These are phyloP conservation scores for Muraenolepis orangiensis DNA, from an alignment of 2,797 vertebrate species.

Conservation along the genomic window DNA sequence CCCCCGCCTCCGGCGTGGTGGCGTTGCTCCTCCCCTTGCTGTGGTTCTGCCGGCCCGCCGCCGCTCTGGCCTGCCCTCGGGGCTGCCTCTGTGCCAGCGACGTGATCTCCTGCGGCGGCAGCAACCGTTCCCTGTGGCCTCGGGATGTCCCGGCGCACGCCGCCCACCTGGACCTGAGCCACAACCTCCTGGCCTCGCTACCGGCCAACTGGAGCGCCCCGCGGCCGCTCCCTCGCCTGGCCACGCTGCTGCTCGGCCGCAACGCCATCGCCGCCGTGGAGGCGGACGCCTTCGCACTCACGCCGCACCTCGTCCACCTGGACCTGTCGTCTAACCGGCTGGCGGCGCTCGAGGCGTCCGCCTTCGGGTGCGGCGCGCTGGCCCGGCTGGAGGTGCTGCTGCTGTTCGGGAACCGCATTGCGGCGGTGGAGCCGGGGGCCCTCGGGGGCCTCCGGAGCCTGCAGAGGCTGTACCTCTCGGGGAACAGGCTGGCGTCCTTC, in stretches of 20 bases:
- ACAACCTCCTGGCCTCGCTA: constrained; percentile 78
- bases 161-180: constrained; percentile 84
- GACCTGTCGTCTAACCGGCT: constrained; percentile 88
- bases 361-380: constrained; percentile 81
- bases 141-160: constrained; percentile 76
- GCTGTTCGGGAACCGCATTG: constrained; percentile 83
- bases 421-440: constrained; percentile 69
- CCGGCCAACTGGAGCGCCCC: constrained; percentile 77
- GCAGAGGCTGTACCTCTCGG: constrained; percentile 83
- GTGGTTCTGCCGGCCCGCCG: constrained; percentile 33
- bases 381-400: constrained; percentile 79
- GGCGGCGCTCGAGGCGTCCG: constrained; percentile 67
- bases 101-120: constrained; percentile 84
- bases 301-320: constrained; percentile 77
- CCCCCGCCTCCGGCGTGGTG: constrained; percentile 11
- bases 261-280: constrained; percentile 78
- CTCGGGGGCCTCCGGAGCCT: constrained; percentile 76
- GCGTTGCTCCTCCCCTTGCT: constrained; percentile 71
- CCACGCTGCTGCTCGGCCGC: constrained; percentile 77
- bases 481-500: constrained; percentile 76
- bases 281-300: constrained; percentile 73
- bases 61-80: constrained; percentile 78
- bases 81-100: constrained; percentile 88
- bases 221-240: constrained; percentile 70
- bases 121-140: constrained; percentile 80